Evolutionary conservation across 2,113 vertebrate species (phyloP).

Genomic region (Aspiorhynchus laticeps): DNA sequence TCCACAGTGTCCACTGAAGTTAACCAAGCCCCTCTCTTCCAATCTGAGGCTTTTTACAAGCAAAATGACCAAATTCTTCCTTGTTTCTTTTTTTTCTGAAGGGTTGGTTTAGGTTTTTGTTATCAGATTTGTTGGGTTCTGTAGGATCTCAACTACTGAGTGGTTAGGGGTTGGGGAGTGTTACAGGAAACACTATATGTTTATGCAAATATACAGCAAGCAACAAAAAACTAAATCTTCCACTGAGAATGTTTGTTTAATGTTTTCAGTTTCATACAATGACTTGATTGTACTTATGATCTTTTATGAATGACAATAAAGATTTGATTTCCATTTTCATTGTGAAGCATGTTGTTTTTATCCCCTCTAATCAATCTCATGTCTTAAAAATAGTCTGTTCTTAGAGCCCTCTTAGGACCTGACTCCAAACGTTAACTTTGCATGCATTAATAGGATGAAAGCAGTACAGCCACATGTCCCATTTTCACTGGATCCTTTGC

Average conservation of each 20-base stretch:
- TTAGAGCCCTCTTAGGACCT: not conserved
- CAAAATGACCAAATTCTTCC: constrained; percentile 78
- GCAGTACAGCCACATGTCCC: not conserved
- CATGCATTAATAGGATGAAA: not conserved
- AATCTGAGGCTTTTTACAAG: constrained; percentile 61
- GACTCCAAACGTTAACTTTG: not conserved
- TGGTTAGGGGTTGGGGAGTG: constrained; percentile 78
- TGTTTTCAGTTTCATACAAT: constrained; percentile 78
- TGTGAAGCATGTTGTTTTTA: constrained; percentile 66
- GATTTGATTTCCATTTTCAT: constrained; percentile 88
- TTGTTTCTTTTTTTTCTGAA: constrained; percentile 55
- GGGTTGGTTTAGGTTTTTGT: constrained; percentile 58
- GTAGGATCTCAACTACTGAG: constrained; percentile 53
- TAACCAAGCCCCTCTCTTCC: constrained; percentile 62
- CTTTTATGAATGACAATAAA: constrained; percentile 97
- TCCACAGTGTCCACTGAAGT: not conserved
- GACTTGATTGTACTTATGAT: constrained; percentile 91
- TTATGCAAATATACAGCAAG: constrained; percentile 86
- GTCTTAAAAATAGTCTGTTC: constrained; percentile 58
- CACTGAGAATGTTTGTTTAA: constrained; percentile 74
- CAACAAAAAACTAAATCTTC: constrained; percentile 76
- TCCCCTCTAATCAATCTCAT: constrained; percentile 61
- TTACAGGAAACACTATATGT: constrained; percentile 85
- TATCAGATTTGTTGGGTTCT: constrained; percentile 37
- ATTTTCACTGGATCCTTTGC: constrained; percentile 67